Percentiles rank a stretch among this genome's conserved stretches.
These are phyloP conservation scores for Saturnia pavonia DNA, from an alignment of 2,888 invertebrate genomes.

Conservation along the genomic window DNA sequence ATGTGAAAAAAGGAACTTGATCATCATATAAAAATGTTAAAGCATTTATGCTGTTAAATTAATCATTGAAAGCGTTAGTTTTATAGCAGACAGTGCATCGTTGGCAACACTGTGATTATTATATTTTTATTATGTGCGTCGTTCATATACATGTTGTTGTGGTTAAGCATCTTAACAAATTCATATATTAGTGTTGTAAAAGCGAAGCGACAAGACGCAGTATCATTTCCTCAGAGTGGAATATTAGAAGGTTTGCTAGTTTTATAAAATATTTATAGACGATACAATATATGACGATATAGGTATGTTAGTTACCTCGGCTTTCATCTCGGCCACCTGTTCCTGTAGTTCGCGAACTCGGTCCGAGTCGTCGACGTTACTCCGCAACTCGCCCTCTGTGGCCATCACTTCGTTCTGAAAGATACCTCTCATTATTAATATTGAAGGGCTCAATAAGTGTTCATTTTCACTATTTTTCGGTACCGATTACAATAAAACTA, in stretches of 20 bases:
- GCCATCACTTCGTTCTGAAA: conserved; percentile 96
- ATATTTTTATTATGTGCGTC: not conserved
- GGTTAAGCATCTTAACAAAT: not conserved
- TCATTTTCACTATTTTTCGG: too few species aligned
- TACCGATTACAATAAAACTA: too few species aligned
- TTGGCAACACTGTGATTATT: not conserved
- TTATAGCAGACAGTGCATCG: not conserved
- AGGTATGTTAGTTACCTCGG: conserved; percentile 87
- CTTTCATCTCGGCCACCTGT: conserved; percentile 94
- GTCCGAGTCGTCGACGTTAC: conserved; percentile 92
- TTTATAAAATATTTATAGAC: not conserved
- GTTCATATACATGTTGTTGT: not conserved
- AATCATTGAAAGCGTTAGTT: too few species aligned
- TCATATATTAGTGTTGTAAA: not conserved
- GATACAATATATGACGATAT: not conserved
- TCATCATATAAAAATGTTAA: too few species aligned
- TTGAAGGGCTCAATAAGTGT: too few species aligned
- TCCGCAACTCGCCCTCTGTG: conserved; percentile 94
- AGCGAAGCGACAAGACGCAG: conserved; percentile 8
- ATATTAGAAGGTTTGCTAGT: not conserved
- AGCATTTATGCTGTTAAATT: too few species aligned
- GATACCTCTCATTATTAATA: too few species aligned
- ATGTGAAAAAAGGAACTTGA: not conserved
- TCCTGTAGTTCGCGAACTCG: conserved; percentile 95
- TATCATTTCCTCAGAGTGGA: conserved; percentile 7